phyloP scores from a whole-genome alignment of 2,113 vertebrate species.

The Regulus satrapa region DNA sequence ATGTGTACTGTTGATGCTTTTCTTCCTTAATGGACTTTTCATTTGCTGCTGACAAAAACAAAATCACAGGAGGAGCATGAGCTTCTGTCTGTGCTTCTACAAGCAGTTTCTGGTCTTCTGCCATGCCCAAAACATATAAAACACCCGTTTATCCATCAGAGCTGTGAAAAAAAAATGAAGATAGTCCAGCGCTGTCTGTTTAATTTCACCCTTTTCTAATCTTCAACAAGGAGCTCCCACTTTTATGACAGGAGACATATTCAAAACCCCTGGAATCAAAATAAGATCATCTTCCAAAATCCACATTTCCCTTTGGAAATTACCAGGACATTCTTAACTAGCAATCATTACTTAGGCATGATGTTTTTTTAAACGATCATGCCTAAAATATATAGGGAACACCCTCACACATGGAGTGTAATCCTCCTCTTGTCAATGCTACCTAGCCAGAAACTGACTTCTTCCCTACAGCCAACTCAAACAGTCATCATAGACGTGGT shows the following conservation, averaged over 20 bases:
- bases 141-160: not conserved
- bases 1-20: not conserved
- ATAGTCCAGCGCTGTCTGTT: not conserved
- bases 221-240: not conserved
- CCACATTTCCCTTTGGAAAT: conserved; percentile 7
- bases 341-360: not conserved
- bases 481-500: not conserved
- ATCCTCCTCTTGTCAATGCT: not conserved
- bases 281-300: not conserved
- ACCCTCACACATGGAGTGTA: not conserved
- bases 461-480: conserved; percentile 8
- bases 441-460: not conserved
- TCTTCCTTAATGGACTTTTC: not conserved
- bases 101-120: not conserved
- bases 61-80: not conserved
- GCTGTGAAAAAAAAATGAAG: not conserved
- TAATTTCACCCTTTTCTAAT: not conserved
- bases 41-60: not conserved
- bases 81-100: not conserved
- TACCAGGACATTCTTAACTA: not conserved
- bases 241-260: not conserved
- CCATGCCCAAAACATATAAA: not conserved
- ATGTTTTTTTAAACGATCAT: not conserved
- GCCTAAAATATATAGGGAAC: not conserved
- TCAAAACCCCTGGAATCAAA: not conserved